These are phyloP conservation scores for Strigamia crassipes DNA, from an alignment of 2,888 invertebrate species.

Conservation along the genomic window DNA sequence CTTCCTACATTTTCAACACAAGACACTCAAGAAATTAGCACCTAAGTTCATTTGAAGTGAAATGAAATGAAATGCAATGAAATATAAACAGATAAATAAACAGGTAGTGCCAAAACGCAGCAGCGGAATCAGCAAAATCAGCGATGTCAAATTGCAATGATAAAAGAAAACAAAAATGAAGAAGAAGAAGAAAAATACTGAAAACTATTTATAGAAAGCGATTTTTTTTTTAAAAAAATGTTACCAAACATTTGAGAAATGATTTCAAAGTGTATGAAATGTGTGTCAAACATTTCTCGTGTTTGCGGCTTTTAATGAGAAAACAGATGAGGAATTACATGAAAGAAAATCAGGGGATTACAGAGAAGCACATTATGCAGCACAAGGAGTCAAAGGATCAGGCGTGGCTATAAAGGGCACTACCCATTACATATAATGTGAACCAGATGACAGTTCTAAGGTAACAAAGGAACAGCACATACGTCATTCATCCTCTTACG, in stretches of 20 bases:
- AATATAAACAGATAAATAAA: too few species aligned
- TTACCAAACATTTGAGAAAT: neutral
- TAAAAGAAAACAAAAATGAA: slow-evolving; percentile 23
- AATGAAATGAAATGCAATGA: neutral
- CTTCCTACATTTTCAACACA: slow-evolving; percentile 74
- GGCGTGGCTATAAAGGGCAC: slow-evolving; percentile 6
- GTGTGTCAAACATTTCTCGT: neutral
- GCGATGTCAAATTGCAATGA: neutral
- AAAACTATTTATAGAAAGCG: neutral
- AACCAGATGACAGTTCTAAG: slow-evolving; percentile 38
- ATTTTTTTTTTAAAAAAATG: neutral
- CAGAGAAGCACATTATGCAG: neutral
- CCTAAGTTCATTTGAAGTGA: too few species aligned
- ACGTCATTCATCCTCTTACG: slow-evolving; percentile 64
- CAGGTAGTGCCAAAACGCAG: neutral
- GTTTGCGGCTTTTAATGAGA: neutral
- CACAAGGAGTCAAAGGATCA: neutral
- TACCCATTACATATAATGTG: neutral
- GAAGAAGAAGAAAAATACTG: too few species aligned
- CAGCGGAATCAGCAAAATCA: neutral
- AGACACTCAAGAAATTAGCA: neutral
- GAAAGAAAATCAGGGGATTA: neutral
- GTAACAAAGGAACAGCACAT: slow-evolving; percentile 50
- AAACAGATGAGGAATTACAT: neutral
- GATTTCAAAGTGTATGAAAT: too few species aligned